Evolutionary conservation across 1,140 invertebrate species (phyloP).

Genomic region (Drosophila bocki): DNA sequence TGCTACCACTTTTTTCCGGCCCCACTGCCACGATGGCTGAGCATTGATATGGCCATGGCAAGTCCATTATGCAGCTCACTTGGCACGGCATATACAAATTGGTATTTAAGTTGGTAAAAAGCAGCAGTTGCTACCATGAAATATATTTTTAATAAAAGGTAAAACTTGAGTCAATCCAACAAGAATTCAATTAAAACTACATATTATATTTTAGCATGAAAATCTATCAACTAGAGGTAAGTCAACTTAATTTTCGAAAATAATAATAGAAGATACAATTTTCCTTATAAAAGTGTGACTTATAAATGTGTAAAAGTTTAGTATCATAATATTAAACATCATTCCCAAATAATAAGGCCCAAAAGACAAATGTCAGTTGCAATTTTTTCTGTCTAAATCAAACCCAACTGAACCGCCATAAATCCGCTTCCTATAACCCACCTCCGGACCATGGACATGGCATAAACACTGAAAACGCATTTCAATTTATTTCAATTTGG

Average conservation of each 20-base stretch:
- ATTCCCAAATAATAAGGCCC: neutral
- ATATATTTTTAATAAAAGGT: neutral
- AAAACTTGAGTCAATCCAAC: no score
- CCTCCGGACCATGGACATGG: constrained; percentile 5
- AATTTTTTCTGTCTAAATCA: neutral
- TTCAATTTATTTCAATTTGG: constrained; percentile 75
- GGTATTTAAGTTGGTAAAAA: constrained; percentile 49
- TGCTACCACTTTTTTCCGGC: neutral
- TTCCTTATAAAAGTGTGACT: neutral
- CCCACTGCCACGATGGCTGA: constrained; percentile 47
- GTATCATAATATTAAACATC: neutral
- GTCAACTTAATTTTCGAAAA: no score
- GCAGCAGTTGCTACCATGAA: constrained; percentile 6
- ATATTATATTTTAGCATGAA: neutral
- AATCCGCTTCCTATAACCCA: neutral
- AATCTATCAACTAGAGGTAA: neutral
- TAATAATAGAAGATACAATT: neutral
- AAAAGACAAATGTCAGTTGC: neutral
- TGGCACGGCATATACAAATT: constrained; percentile 54
- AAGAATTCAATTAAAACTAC: no score
- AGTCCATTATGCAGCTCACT: constrained; percentile 76
- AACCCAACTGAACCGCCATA: neutral
- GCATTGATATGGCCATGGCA: constrained; percentile 70
- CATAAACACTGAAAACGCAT: constrained; percentile 70
- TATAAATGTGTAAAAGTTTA: neutral